Conservation (phyloP, 2,113 vertebrate genomes). For the Hydrolagus affinis region DNA sequence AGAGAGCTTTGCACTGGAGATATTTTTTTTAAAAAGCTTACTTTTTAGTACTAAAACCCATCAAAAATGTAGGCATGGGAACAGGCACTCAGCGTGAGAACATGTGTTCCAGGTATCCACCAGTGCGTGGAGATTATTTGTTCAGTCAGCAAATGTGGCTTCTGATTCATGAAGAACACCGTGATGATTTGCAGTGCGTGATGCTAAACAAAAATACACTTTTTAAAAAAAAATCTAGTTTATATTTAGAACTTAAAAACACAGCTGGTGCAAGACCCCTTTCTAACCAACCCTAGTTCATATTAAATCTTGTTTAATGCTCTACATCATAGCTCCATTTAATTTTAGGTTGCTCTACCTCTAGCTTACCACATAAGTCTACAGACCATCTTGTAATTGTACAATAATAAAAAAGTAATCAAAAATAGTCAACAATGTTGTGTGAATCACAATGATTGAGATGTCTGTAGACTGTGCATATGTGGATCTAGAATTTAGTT, state of each 20-base stretch:
- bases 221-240: not conserved
- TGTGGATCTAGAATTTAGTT: not conserved
- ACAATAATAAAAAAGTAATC: not conserved
- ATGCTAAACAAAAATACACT: not conserved
- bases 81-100: not conserved
- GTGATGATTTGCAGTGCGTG: conserved; percentile 2
- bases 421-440: not conserved
- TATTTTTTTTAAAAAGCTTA: not conserved
- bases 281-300: not conserved
- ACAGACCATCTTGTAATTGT: no score
- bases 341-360: no score
- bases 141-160: conserved; percentile 11
- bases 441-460: not conserved
- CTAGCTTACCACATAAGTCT: no score
- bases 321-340: no score
- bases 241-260: not conserved
- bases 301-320: no score
- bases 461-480: not conserved
- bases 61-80: not conserved
- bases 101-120: not conserved
- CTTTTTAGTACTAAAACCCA: not conserved
- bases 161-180: conserved; percentile 14
- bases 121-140: not conserved
- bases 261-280: not conserved
- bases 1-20: not conserved